Conservation (phyloP, 2,797 vertebrate species). For the Sebastes kiyomatsui region DNA sequence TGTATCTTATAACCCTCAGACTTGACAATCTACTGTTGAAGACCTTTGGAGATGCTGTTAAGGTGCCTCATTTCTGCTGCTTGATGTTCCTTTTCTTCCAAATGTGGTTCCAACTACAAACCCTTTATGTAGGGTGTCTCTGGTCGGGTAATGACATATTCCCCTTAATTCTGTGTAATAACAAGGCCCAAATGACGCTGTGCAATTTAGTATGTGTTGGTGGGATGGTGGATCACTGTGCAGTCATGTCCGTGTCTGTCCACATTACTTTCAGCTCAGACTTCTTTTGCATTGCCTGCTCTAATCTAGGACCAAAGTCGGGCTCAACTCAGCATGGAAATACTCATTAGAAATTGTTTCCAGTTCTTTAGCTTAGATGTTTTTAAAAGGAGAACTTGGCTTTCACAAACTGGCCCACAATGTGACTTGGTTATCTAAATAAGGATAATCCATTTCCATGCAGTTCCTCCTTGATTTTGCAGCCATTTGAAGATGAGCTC, state of each 20-base stretch:
- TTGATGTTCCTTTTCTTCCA: conserved; percentile 46
- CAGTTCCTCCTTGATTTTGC: neutral
- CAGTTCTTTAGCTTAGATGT: neutral
- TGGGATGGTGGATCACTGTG: conserved; percentile 21
- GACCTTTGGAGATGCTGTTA: conserved; percentile 30
- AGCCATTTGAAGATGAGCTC: neutral
- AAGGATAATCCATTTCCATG: neutral
- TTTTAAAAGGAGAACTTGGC: neutral
- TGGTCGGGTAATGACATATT: neutral
- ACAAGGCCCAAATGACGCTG: conserved; percentile 46
- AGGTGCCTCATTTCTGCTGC: conserved; percentile 61
- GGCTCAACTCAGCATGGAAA: neutral
- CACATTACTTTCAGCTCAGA: conserved; percentile 5
- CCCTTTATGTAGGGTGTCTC: conserved; percentile 13
- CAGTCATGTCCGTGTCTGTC: conserved; percentile 12
- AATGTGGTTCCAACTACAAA: conserved; percentile 9
- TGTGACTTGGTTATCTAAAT: neutral
- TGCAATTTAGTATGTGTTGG: conserved; percentile 48
- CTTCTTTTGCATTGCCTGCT: conserved; percentile 34
- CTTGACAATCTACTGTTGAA: conserved; percentile 64
- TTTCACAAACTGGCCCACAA: neutral
- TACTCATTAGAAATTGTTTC: neutral
- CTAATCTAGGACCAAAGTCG: conserved; percentile 2
- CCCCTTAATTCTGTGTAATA: conserved; percentile 22
- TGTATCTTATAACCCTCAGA: conserved; percentile 27